Evolutionary conservation across 2,888 invertebrate species (phyloP), one percentile per base, ranked within the genome.

Genomic region (Papilio demoleus): DNA sequence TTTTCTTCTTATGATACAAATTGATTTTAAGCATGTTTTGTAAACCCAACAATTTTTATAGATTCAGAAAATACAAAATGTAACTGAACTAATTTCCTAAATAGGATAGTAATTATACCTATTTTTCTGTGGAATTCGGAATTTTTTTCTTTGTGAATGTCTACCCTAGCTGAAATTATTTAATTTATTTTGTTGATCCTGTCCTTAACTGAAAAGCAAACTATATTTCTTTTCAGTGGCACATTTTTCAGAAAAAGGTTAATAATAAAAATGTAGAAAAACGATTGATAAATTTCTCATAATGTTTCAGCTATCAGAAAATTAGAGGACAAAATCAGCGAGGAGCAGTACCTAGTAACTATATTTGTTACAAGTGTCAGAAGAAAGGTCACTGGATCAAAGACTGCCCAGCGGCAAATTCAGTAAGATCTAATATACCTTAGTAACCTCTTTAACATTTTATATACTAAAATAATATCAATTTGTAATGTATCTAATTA

Each of bases 381-480:
- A 96, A 98, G 86, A 95, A 95, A 70, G 99, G 99, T 1, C 99
- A 99, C 89, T 99, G 98, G 98, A 99, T 99, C 75, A 97, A 97
- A 87, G 97, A 98, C 87, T 99, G 99, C 86, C 98, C 98, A 9
- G 88, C 95, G 72, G 94, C 94, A 61, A 92, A 93, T 73, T 82
- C 85, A 69, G 92, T 91, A 84, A 77, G 86, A 58, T 34, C 62
- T 58, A 50, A 22, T 58, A 22, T 53, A 38, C 19, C 34, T 24
- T 5, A 42, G 27, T 50, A 14, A 50, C 0, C 24, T 50, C 12
- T 24, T 14, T 53, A n/a, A n/a, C 3, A 4, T n/a, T 53, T 27
- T n/a, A 53, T 27, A 22, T 6, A 24, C 6, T 24, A 53, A n/a
- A 8, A 53, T 50, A 2, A 19, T 14, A n/a, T 53, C 2, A n/a